Evolutionary conservation across 2,797 vertebrate genomes (phyloP), one percentile per base, ranked within the genome.

Genomic region (Distichodus sexfasciatus): DNA sequence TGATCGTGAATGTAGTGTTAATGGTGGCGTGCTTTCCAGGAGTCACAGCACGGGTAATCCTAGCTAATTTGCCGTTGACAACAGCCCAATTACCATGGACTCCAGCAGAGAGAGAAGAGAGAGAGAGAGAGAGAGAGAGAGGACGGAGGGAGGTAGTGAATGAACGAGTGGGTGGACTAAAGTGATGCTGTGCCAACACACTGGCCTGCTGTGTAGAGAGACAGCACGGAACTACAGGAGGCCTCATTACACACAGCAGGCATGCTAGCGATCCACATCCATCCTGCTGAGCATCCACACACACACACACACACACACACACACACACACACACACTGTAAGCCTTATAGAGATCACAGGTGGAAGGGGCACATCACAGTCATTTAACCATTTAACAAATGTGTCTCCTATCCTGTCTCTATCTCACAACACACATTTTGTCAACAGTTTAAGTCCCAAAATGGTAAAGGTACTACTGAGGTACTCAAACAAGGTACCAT

Each of bases 161-260:
- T 70, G 71, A 76, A 35, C 59, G 76, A 71, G 83, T 82, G 75
- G 70, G 75, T 74, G 74, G 76, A 15, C 21, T 77, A 74, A 66
- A 31, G 33, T 58, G 74, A 68, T 53, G 78, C 74, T 80, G 82
- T 78, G 84, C 82, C 80, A 86, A 51, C 24, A 87, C 83, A 87
- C 79, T 76, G 74, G 80, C 85, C 82, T 84, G 86, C 86, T 87
- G 87, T 76, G 84, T 80, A 59, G 78, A 81, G 76, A 88, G 82
- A 85, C 81, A 80, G 82, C 60, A 75, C 74, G 79, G 76, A 87
- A 57, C 90, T 79, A 83, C 81, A 80, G 90, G 90, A 88, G 84
- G 83, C 84, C 89, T 92, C 90, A 89, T 91, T 91, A 91, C 72
- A 81, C 87, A 74, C 90, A 91, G 91, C 90, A 81, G 90, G 90